Conservation (phyloP, 2,888 invertebrate species). For the Spisula subtruncata region DNA sequence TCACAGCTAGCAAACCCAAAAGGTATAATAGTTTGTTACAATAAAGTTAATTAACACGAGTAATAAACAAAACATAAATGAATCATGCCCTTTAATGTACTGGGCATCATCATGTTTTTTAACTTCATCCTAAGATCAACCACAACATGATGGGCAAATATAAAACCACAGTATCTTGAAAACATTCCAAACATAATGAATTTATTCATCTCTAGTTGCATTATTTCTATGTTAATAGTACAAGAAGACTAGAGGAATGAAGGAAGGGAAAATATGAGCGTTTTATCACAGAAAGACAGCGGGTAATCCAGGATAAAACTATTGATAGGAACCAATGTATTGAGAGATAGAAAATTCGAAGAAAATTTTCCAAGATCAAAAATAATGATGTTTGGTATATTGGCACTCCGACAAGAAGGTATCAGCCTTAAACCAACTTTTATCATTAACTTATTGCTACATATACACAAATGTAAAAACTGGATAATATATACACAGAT, state of each 20-base stretch:
- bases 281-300: conserved; percentile 35
- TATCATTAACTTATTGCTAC: conserved; percentile 22
- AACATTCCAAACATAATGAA: conserved; percentile 54
- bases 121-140: neutral
- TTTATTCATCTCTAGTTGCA: conserved; percentile 45
- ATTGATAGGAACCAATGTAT: conserved; percentile 34
- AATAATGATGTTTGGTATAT: conserved; percentile 28
- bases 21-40: neutral
- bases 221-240: conserved; percentile 40
- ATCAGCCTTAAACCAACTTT: conserved; percentile 31
- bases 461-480: conserved; percentile 10
- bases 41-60: neutral
- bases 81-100: neutral
- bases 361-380: conserved; percentile 35
- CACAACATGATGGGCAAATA: neutral
- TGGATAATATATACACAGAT: conserved; percentile 4
- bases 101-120: neutral
- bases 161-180: conserved; percentile 47
- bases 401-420: conserved; percentile 37
- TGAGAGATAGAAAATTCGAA: conserved; percentile 21
- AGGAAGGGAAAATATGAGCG: conserved; percentile 35
- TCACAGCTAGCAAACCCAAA: neutral
- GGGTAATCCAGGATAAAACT: conserved; percentile 42
- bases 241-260: conserved; percentile 9
- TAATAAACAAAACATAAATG: neutral